These are phyloP conservation scores for Norana najaformis DNA, from an alignment of 2,888 invertebrate genomes.

Conservation along the genomic window DNA sequence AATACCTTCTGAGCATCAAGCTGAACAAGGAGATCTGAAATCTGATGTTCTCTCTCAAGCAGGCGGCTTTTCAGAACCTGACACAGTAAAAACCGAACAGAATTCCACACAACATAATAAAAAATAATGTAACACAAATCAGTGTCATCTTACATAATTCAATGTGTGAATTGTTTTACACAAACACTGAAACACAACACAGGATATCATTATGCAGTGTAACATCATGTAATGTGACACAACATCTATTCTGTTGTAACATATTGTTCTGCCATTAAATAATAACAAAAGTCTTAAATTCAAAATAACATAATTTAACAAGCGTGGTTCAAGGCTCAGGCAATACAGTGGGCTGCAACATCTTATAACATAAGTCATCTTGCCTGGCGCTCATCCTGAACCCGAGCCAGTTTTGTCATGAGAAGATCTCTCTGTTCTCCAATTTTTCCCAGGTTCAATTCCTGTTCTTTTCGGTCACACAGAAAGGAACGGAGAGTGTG, in stretches of 20 bases:
- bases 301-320: background rate
- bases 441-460: slow-evolving; percentile 50
- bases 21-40: slow-evolving; percentile 53
- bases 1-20: slow-evolving; percentile 51
- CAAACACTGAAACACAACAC: background rate
- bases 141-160: background rate
- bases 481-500: slow-evolving; percentile 54
- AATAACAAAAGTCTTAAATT: background rate
- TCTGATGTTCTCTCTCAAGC: slow-evolving; percentile 51
- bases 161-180: background rate
- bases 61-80: slow-evolving; percentile 45
- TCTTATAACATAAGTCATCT: background rate
- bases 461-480: slow-evolving; percentile 56
- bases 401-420: slow-evolving; percentile 54
- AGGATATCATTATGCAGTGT: background rate
- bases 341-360: background rate
- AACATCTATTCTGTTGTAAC: background rate
- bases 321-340: background rate
- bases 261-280: background rate
- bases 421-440: slow-evolving; percentile 58
- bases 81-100: background rate
- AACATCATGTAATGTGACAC: background rate
- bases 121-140: background rate
- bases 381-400: slow-evolving; percentile 57
- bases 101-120: background rate